A percentile compares a stretch with the other conserved stretches of the same genome.
Conservation (phyloP, 2,888 invertebrate genomes). For the Drosophila rellima region DNA sequence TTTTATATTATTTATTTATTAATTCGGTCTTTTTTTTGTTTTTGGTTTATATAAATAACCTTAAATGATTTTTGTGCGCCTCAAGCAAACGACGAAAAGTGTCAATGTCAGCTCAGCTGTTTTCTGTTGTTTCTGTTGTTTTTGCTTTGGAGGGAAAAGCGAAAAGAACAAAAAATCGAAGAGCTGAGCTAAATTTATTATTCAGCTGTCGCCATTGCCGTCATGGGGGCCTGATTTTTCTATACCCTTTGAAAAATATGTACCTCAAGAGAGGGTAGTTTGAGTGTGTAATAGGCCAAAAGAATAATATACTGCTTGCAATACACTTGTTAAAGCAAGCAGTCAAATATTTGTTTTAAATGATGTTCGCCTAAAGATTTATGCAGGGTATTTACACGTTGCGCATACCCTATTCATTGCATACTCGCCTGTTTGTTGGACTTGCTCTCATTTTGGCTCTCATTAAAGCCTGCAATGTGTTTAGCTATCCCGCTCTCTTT, state of each 20-base stretch:
- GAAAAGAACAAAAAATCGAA: slow-evolving; percentile 63
- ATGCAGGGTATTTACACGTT: background rate
- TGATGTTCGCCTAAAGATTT: background rate
- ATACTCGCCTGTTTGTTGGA: slow-evolving; percentile 13
- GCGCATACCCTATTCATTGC: background rate
- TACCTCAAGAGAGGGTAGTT: background rate
- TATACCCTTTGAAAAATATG: background rate
- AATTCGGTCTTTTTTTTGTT: slow-evolving; percentile 21
- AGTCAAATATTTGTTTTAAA: background rate
- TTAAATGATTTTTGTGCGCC: slow-evolving; percentile 68
- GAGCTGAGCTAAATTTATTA: slow-evolving; percentile 78
- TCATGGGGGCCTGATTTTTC: slow-evolving; percentile 33
- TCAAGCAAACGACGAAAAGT: slow-evolving; percentile 67
- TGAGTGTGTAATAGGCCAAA: background rate
- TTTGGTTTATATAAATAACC: slow-evolving; percentile 70
- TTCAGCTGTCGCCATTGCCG: slow-evolving; percentile 66
- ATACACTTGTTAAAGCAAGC: background rate
- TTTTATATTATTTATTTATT: slow-evolving; percentile 19
- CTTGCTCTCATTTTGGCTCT: slow-evolving; percentile 27
- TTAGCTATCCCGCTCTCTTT: slow-evolving; percentile 25
- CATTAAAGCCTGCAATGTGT: slow-evolving; percentile 5
- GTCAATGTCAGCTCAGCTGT: slow-evolving; percentile 79
- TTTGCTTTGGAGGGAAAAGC: slow-evolving; percentile 22
- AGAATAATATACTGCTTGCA: background rate
- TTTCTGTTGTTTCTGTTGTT: slow-evolving; percentile 44